A percentile compares a stretch with the other conserved stretches of the same genome.
Conservation (phyloP, 2,797 vertebrate genomes). For the Sciurus carolinensis region DNA sequence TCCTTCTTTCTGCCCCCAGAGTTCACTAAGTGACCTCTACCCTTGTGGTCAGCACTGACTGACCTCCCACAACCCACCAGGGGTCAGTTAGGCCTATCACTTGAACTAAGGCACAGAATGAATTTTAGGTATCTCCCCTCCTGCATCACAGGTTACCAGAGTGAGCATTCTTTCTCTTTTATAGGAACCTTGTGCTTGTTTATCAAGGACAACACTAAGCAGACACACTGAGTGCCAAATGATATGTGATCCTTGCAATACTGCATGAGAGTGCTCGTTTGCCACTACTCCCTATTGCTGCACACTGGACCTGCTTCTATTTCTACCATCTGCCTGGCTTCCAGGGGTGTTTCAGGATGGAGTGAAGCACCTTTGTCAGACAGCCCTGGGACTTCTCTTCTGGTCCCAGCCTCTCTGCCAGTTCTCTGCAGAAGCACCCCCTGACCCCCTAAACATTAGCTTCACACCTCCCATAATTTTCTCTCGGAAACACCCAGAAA, state of each 20-base stretch:
- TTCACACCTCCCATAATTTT: background rate
- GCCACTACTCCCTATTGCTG: background rate
- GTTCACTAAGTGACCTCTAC: background rate
- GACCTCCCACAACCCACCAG: too few species aligned
- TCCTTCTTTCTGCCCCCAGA: background rate
- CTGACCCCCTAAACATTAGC: background rate
- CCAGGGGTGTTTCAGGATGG: background rate
- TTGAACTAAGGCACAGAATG: background rate
- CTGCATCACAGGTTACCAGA: rapidly evolving
- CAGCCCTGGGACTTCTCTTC: background rate
- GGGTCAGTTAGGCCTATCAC: background rate
- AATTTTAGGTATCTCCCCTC: background rate
- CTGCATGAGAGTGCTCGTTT: background rate
- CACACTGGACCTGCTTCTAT: background rate
- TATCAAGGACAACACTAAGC: background rate
- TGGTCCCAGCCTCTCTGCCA: background rate
- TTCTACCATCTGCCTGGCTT: background rate
- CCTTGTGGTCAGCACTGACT: background rate
- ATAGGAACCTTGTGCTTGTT: background rate
- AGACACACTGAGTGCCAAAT: background rate
- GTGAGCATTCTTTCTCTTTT: background rate
- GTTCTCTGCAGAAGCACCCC: background rate
- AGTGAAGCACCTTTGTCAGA: background rate
- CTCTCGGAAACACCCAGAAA: background rate
- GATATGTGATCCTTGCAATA: background rate